Percentiles rank a stretch among this genome's conserved stretches.
Evolutionary conservation across 2,888 invertebrate genomes (phyloP).

Genomic region (Stomorhina lunata): DNA sequence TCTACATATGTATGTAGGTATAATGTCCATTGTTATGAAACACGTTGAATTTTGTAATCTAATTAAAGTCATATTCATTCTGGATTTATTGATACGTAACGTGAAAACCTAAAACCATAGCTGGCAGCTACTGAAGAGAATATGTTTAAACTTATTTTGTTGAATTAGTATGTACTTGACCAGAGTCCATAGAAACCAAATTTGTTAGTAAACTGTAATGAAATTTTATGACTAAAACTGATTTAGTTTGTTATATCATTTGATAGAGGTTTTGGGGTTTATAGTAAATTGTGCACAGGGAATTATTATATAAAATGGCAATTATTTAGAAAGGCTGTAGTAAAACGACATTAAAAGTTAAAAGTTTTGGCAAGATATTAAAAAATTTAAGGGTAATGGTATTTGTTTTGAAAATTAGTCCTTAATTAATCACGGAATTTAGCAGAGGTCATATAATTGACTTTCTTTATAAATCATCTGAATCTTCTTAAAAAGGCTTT

Average conservation of each 20-base stretch:
- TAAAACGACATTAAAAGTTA: too few species aligned
- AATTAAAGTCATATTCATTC: slow-evolving; percentile 16
- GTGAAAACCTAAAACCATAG: background rate
- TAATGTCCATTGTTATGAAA: background rate
- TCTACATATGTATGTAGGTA: too few species aligned
- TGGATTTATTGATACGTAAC: background rate
- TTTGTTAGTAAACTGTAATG: slow-evolving; percentile 7
- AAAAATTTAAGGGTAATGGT: too few species aligned
- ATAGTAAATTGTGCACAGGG: background rate
- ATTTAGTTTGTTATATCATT: background rate
- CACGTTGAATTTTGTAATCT: slow-evolving; percentile 16
- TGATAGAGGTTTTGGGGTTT: background rate
- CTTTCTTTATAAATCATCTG: too few species aligned
- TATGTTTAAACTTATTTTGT: background rate
- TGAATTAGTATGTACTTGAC: too few species aligned
- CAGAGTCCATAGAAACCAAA: background rate
- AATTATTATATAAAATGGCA: background rate
- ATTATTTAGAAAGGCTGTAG: too few species aligned
- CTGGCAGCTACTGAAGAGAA: too few species aligned
- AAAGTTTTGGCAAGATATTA: too few species aligned
- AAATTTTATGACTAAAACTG: background rate
- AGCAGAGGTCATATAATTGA: too few species aligned
- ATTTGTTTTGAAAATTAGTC: too few species aligned
- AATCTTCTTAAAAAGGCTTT: too few species aligned
- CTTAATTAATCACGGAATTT: too few species aligned